Evolutionary conservation across 2,888 invertebrate genomes (phyloP).

Genomic region (Drosophila rellima): DNA sequence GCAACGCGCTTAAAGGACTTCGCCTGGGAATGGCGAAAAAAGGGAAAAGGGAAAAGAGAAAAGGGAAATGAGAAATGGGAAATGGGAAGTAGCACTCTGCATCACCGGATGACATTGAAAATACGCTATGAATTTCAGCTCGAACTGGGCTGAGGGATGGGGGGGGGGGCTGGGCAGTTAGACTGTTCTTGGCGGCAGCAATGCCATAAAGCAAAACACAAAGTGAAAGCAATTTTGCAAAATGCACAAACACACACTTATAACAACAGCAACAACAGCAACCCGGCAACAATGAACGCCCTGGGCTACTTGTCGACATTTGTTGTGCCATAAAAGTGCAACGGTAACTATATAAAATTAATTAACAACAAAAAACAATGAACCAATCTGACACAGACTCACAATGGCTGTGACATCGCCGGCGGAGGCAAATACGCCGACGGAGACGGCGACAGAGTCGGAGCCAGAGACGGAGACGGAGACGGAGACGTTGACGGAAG

Average conservation of each 20-base stretch:
- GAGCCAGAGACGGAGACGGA: too few species aligned
- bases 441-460: not conserved
- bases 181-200: conserved; percentile 12
- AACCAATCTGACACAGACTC: conserved; percentile 45
- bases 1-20: conserved; percentile 13
- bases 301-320: conserved; percentile 35
- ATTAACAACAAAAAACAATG: conserved; percentile 72
- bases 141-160: not conserved
- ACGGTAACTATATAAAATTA: conserved; percentile 72
- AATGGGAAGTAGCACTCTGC: not conserved
- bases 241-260: conserved; percentile 48
- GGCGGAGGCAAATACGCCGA: not conserved
- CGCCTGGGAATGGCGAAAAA: conserved; percentile 1
- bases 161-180: not conserved
- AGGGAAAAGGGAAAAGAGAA: not conserved
- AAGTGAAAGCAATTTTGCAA: conserved; percentile 45
- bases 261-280: conserved; percentile 16
- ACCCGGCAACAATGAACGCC: conserved; percentile 27
- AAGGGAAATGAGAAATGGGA: not conserved
- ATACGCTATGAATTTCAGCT: conserved; percentile 11
- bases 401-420: conserved; percentile 29
- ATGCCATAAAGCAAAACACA: conserved; percentile 38
- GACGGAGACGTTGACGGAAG: not conserved
- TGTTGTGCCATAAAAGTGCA: conserved; percentile 67
- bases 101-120: conserved; percentile 18